Base-by-base conservation (phyloP, 2,113 vertebrate species). In the Drymodes brunneopygia region DNA sequence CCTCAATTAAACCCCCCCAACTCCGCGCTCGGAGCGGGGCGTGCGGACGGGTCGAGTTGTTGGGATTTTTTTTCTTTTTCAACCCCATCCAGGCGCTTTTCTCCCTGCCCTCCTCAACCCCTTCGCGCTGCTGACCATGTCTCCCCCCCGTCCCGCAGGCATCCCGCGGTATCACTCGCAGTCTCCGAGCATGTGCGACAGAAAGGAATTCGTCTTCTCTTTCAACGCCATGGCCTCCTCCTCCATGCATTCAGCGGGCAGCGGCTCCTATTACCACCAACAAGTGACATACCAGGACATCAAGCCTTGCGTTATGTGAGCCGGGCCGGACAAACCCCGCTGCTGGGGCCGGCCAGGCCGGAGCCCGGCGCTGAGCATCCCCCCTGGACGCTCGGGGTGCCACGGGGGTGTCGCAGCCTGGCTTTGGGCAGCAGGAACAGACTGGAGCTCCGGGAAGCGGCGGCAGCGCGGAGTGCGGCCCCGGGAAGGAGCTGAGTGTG, bases 211-310 rank as follows among this genome's bases (percentile, higher is more conserved):
- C 86, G 99, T 99, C 97, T 99, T 99, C 98, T 99, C 99, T 88
- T 99, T 99, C 98, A 99, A 99, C 96, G 99, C 99, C 97, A 99
- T 99, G 99, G 98, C 99, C 58, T 99, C 99, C 36, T 99, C 99
- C 13, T 98, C 99, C 50, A 99, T 99, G 99, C 80, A 99, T 97
- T 98, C 99, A 0, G 98, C 99, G 13, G 97, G 99, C 77, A 98
- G 98, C 93, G 97, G 99, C 93, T 99, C 99, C 36, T 99, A 99
- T 97, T 99, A 99, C 96, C 99, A 99, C 97, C 99, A 99, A 80
- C 99, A 99, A 98, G 99, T 99, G 97, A 98, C 99, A 96, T 99
- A 99, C 98, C 99, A 99, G 97, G 99, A 99, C 98, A 99, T 99
- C 98, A 99, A 99, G 96, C 99, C 99, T 7, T 99, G 99, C 84